Percentiles rank a stretch among this genome's conserved stretches.
phyloP scores from a whole-genome alignment of 2,797 vertebrate genomes.

The Streptopelia turtur region DNA sequence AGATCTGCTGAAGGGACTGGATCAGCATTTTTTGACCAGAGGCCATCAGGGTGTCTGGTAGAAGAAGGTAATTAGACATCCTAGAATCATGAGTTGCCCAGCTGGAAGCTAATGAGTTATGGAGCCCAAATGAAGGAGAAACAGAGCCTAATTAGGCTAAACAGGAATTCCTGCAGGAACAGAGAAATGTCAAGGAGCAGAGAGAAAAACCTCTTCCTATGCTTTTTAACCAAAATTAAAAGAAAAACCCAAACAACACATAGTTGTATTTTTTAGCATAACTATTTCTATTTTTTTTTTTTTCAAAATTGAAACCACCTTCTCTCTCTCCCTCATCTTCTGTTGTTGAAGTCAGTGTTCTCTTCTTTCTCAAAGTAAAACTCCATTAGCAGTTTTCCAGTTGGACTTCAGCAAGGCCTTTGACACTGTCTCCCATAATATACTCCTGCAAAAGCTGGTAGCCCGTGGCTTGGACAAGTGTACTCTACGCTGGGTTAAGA shows the following conservation, averaged over 20 bases:
- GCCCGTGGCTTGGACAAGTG: too few species aligned
- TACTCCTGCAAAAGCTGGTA: too few species aligned
- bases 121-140: constrained; percentile 56
- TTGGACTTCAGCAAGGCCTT: too few species aligned
- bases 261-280: background rate
- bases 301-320: background rate
- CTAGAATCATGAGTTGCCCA: constrained; percentile 59
- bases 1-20: constrained; percentile 49
- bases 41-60: constrained; percentile 51
- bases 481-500: too few species aligned
- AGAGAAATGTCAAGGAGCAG: constrained; percentile 59
- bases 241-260: background rate
- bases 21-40: constrained; percentile 63
- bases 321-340: background rate
- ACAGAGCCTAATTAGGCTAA: constrained; percentile 67
- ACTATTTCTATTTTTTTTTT: constrained; percentile 16
- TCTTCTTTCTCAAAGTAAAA: background rate
- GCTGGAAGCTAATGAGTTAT: constrained; percentile 74
- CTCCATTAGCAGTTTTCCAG: background rate
- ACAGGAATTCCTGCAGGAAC: constrained; percentile 66
- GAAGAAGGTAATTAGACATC: constrained; percentile 71
- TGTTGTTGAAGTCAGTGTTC: background rate
- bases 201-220: constrained; percentile 21
- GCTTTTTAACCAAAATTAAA: constrained; percentile 16
- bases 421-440: too few species aligned